Percentiles rank a stretch among this genome's conserved stretches.
These are phyloP conservation scores for Prietella phreatophila DNA, from an alignment of 2,113 vertebrate genomes.

Conservation along the genomic window DNA sequence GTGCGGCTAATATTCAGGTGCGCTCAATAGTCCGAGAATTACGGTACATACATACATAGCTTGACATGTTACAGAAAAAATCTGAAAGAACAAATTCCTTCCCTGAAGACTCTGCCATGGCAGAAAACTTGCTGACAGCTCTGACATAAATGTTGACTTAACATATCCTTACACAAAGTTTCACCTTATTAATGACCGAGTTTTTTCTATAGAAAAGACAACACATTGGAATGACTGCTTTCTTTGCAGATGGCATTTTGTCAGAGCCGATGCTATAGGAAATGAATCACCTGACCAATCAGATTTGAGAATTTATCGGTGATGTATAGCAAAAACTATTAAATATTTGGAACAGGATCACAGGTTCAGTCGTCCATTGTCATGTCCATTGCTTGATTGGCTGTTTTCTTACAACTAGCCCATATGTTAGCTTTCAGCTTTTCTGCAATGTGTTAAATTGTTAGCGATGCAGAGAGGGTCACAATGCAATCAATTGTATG, in stretches of 20 bases:
- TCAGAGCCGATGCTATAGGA: background rate
- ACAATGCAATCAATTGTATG: background rate
- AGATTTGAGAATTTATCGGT: background rate
- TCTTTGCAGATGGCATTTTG: background rate
- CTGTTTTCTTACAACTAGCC: background rate
- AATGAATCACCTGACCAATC: background rate
- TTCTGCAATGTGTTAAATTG: background rate
- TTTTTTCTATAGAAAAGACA: background rate
- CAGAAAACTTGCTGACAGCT: background rate
- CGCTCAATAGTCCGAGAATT: too few relatives aligned
- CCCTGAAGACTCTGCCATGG: background rate
- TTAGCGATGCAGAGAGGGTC: background rate
- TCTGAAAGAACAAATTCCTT: background rate
- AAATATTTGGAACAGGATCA: background rate
- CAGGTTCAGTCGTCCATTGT: background rate
- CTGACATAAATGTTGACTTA: background rate
- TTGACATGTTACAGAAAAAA: background rate
- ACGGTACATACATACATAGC: too few relatives aligned
- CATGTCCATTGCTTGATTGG: background rate
- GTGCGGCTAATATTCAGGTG: too few relatives aligned
- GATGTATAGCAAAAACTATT: too few relatives aligned
- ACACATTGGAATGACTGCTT: background rate
- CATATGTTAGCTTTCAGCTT: background rate
- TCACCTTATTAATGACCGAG: background rate
- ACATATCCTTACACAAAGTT: background rate